These are phyloP conservation scores for Cancer borealis DNA, from an alignment of 2,888 invertebrate species.

Conservation along the genomic window DNA sequence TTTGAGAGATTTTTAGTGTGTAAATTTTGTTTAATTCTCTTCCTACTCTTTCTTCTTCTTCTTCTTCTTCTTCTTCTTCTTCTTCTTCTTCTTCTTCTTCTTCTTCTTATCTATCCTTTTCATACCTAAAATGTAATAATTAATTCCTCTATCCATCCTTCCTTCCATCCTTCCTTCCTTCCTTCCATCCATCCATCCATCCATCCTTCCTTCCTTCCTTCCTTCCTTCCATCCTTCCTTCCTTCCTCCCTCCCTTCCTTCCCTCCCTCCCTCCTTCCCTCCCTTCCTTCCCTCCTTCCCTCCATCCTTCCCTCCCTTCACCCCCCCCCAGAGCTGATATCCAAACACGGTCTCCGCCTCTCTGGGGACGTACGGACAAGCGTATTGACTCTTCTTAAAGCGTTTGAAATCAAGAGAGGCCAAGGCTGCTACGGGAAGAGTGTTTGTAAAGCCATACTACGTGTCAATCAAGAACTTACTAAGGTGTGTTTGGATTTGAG, in stretches of 20 bases:
- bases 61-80: neutral
- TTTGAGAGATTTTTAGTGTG: no score
- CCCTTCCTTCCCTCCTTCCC: neutral
- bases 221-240: neutral
- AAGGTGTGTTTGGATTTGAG: no score
- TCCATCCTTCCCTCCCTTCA: neutral
- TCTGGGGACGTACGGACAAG: neutral
- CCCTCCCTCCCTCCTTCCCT: no score
- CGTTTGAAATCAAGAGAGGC: neutral
- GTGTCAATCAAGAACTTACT: constrained; percentile 42
- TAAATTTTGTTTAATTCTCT: no score
- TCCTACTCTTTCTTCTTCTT: neutral
- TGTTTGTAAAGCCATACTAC: constrained; percentile 28
- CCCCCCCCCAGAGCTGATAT: neutral
- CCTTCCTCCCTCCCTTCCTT: no score
- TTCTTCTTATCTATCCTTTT: no score
- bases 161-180: no score
- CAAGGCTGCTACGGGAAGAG: constrained; percentile 14
- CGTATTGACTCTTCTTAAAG: neutral
- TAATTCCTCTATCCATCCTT: no score
- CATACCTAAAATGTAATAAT: no score
- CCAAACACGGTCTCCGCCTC: neutral
- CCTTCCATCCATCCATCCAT: no score
- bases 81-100: no score
- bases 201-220: neutral